A percentile compares a stretch with the other conserved stretches of the same genome.
phyloP scores from a whole-genome alignment of 2,113 vertebrate genomes.

The Athene cunicularia region DNA sequence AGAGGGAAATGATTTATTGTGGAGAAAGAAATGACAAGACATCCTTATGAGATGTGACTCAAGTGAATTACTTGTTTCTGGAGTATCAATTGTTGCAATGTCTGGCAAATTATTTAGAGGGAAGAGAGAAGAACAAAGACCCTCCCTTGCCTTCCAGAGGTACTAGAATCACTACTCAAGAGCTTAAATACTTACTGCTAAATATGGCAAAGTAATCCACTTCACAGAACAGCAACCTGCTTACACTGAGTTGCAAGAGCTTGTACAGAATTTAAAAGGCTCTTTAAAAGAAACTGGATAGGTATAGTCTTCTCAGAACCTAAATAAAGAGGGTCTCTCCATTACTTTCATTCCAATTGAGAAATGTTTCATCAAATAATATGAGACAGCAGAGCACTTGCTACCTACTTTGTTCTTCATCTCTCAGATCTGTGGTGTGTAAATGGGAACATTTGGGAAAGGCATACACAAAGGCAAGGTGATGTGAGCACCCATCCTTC shows the following conservation, averaged over 20 bases:
- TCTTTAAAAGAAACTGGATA: not conserved
- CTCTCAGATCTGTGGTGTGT: not conserved
- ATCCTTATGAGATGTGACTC: not conserved
- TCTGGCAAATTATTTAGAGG: not conserved
- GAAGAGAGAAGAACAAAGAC: not conserved
- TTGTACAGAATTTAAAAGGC: not conserved
- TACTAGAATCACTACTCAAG: not conserved
- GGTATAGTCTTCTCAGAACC: not conserved
- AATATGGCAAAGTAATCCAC: slow-evolving; percentile 18
- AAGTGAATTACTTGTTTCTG: not conserved
- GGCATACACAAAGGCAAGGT: not conserved
- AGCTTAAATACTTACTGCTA: slow-evolving; percentile 19
- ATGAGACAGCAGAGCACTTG: not conserved
- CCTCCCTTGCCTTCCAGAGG: not conserved
- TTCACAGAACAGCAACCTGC: not conserved
- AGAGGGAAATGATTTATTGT: not conserved
- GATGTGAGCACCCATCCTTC: not conserved
- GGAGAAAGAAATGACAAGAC: not conserved
- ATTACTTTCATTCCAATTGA: not conserved
- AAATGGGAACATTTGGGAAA: not conserved
- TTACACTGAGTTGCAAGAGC: not conserved
- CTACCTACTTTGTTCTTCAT: not conserved
- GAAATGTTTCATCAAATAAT: not conserved
- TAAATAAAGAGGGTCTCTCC: not conserved
- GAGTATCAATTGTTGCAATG: not conserved